Evolutionary conservation across 1,140 invertebrate genomes (phyloP), one percentile per base, ranked within the genome.

Genomic region (Micrasema minimum): DNA sequence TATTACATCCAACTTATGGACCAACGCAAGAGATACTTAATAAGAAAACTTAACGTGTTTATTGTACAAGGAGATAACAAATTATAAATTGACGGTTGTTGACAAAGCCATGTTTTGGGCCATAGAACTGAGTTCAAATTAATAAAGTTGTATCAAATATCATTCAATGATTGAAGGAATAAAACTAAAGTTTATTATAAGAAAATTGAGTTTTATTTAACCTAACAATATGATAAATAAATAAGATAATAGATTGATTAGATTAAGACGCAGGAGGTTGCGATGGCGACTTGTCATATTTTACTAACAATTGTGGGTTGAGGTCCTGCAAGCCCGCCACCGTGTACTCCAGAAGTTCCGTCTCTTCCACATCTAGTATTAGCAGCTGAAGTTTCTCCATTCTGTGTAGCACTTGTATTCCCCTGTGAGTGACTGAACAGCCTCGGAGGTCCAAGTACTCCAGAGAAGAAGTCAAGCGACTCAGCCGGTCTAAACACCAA

Each of bases 401-500:
- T 72, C 78, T 80, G 12, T 79, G 72, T 23, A 85, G 64, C 11
- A 81, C 81, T 69, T 76, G 45, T 61, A 85, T 59, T 37, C 80
- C 74, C 16, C 81, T 79, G 12, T 79, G 68, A 70, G 78, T 79
- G 26, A 84, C 69, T 6, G 80, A 76, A 69, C 79, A 81, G 4
- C 80, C 82, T 65, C 75, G 77, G 43, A 85, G 75, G 51, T 85
- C 80, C 59, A 85, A 74, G 71, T 78, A 83, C 77, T 84, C 80
- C 38, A 85, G 65, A 10, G 76, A 78, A 10, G 75, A 75, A 72
- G 79, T 80, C 14, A 80, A 77, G 2, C 79, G 78, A 18, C 81
- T 79, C 46, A 84, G 20, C 76, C 79, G 77, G 65, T 85, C 83
- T 12, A 85, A 20, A 31, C 81, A 79, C 83, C 83, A 85, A 11